Evolutionary conservation across 23 tunicate genomes (phyloP).

Genomic region (Diplosoma virens): DNA sequence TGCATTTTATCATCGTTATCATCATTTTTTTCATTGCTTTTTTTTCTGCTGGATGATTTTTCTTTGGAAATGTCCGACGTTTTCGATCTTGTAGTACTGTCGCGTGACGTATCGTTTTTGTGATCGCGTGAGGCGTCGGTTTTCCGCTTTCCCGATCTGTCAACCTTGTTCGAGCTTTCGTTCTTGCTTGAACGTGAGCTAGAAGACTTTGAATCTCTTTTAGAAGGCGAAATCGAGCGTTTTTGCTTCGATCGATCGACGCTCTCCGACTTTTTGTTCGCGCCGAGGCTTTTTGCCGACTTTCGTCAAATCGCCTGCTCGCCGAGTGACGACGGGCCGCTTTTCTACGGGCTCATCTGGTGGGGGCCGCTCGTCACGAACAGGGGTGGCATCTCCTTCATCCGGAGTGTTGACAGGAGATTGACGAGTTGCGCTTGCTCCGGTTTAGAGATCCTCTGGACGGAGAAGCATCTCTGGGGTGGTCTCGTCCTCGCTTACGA

Average conservation of each 20-base stretch:
- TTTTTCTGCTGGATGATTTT: not conserved
- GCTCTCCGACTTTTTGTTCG: not conserved
- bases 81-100: not conserved
- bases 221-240: not conserved
- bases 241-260: not conserved
- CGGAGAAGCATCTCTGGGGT: not conserved
- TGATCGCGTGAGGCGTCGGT: too few relatives aligned
- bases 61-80: not conserved
- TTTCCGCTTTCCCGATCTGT: conserved; percentile 5
- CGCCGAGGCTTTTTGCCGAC: conserved; percentile 33
- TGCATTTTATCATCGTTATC: not conserved
- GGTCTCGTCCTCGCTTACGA: not conserved
- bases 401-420: conserved; percentile 17
- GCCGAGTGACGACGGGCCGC: not conserved
- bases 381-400: conserved; percentile 91
- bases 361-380: conserved; percentile 72
- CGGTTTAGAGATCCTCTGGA: not conserved
- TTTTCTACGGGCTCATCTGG: conserved; percentile 36
- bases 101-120: too few relatives aligned
- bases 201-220: conserved; percentile 14
- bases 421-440: not conserved
- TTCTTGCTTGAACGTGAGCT: conserved; percentile 8
- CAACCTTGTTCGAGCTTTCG: too few relatives aligned
- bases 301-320: conserved; percentile 25
- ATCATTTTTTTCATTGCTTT: too few relatives aligned